A percentile compares a stretch with the other conserved stretches of the same genome.
Evolutionary conservation across 2,797 vertebrate species (phyloP).

Genomic region (Scarus forsteni): DNA sequence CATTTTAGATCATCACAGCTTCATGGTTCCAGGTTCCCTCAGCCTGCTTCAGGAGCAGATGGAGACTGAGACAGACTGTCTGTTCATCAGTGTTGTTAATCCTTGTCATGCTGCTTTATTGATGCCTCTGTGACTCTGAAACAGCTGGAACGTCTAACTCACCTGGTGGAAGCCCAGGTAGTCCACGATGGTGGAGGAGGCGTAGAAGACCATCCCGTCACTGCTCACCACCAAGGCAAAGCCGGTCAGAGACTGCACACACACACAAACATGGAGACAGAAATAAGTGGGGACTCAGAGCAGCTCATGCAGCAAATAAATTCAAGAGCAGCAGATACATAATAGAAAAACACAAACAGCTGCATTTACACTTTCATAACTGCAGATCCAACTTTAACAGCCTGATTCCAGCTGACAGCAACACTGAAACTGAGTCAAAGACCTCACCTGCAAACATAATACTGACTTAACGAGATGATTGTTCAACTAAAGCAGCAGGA

Average conservation of each 20-base stretch:
- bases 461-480: constrained; percentile 21
- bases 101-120: not conserved
- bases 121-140: not conserved
- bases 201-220: constrained; percentile 96
- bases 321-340: constrained; percentile 39
- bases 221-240: constrained; percentile 94
- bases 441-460: constrained; percentile 10
- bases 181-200: constrained; percentile 93
- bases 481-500: constrained; percentile 3
- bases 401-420: not conserved
- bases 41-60: no score
- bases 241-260: constrained; percentile 90
- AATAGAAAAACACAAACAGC: constrained; percentile 44
- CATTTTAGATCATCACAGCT: no score
- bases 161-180: constrained; percentile 99
- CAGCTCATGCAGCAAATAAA: constrained; percentile 39
- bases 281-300: constrained; percentile 35
- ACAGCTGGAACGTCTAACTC: constrained; percentile 28
- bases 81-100: no score
- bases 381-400: constrained; percentile 7
- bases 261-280: constrained; percentile 33
- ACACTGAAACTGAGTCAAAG: not conserved
- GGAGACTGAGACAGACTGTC: no score
- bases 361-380: constrained; percentile 11
- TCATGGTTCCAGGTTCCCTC: no score